phyloP scores from a whole-genome alignment of 2,797 vertebrate genomes.

The Botia kubotai region DNA sequence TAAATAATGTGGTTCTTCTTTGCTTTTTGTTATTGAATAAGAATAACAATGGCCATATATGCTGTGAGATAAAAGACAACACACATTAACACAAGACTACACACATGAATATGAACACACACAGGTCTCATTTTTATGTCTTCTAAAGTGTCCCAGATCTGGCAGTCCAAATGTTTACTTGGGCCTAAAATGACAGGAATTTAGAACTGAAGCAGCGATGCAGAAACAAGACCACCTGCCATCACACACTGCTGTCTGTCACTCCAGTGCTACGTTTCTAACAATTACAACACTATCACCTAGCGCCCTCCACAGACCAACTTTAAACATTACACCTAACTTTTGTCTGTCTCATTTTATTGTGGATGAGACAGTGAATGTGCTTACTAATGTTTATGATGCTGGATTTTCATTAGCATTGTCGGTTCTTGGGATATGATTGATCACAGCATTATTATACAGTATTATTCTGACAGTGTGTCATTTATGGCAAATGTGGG shows the following conservation, averaged over 20 bases:
- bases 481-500: not conserved
- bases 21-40: conserved; percentile 11
- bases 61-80: not conserved
- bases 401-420: not conserved
- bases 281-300: conserved; percentile 25
- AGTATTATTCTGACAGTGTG: not conserved
- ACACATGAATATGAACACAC: conserved; percentile 2
- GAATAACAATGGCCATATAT: conserved; percentile 26
- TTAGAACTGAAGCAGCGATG: conserved; percentile 17
- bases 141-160: conserved; percentile 13
- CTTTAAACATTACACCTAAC: conserved; percentile 20
- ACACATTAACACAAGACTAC: not conserved
- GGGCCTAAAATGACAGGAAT: conserved; percentile 23
- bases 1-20: not conserved
- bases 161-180: conserved; percentile 32
- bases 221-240: conserved; percentile 48
- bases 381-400: not conserved
- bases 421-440: not conserved
- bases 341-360: not conserved
- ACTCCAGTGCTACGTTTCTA: not conserved
- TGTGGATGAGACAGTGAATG: no score
- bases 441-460: not conserved
- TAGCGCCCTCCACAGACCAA: conserved; percentile 40
- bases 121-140: conserved; percentile 18
- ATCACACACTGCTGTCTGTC: conserved; percentile 34